A percentile compares a stretch with the other conserved stretches of the same genome.
phyloP scores from a whole-genome alignment of 2,888 invertebrate species.

The Agonopterix alstromeriana region DNA sequence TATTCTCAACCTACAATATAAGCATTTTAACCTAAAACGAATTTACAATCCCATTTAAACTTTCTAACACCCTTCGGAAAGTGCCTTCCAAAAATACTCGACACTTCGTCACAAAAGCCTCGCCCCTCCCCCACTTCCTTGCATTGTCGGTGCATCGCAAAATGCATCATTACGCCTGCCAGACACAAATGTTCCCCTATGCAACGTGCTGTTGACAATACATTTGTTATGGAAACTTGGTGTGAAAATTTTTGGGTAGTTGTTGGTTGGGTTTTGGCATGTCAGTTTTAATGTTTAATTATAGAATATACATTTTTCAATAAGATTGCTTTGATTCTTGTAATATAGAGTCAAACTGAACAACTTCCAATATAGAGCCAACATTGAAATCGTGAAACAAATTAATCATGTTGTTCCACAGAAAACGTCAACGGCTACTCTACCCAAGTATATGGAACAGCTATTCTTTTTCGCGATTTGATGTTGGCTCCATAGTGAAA shows the following conservation, averaged over 20 bases:
- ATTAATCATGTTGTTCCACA: too few relatives aligned
- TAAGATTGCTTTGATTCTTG: too few relatives aligned
- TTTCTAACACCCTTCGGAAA: slow-evolving; percentile 6
- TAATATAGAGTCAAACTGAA: too few relatives aligned
- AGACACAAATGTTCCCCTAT: slow-evolving; percentile 30
- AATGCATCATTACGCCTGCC: slow-evolving; percentile 51
- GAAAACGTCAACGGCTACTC: too few relatives aligned
- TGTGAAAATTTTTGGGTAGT: slow-evolving; percentile 7
- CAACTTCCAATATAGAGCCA: too few relatives aligned
- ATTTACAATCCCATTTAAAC: slow-evolving; percentile 9
- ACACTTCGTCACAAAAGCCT: slow-evolving; percentile 2
- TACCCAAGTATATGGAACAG: too few relatives aligned
- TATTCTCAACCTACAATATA: background rate
- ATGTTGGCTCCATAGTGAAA: too few relatives aligned
- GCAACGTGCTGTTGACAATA: slow-evolving; percentile 16
- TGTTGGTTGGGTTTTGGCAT: too few relatives aligned
- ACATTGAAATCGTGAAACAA: too few relatives aligned
- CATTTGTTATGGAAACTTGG: slow-evolving; percentile 14
- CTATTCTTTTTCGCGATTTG: too few relatives aligned
- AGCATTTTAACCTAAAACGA: background rate
- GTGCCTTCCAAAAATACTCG: slow-evolving; percentile 10
- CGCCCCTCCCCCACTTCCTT: background rate
- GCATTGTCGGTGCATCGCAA: slow-evolving; percentile 34
- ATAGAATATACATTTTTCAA: too few relatives aligned
- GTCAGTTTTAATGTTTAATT: too few relatives aligned